phyloP scores from a whole-genome alignment of 23 tunicate species.

The Botrylloides violaceus region DNA sequence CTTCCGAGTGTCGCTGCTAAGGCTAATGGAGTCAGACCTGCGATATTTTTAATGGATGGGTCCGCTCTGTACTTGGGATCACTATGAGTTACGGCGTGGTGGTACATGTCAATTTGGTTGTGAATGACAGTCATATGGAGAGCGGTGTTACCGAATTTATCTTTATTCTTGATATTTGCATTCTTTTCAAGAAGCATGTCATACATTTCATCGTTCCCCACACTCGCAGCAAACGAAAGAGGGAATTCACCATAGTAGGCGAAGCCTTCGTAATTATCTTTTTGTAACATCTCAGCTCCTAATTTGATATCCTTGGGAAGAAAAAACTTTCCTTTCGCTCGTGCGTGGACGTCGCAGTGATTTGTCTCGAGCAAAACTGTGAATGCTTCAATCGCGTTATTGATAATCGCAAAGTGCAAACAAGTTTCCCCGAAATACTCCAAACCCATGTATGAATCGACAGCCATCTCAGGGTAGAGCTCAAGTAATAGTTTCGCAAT shows the following conservation, averaged over 20 bases:
- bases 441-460: conserved; percentile 61
- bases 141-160: conserved; percentile 63
- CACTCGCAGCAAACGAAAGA: conserved; percentile 82
- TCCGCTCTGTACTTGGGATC: conserved; percentile 16
- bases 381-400: conserved; percentile 55
- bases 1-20: conserved; percentile 77
- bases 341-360: conserved; percentile 45
- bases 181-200: conserved; percentile 49
- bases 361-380: conserved; percentile 45
- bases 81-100: conserved; percentile 53
- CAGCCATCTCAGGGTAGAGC: conserved; percentile 59
- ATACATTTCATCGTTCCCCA: conserved; percentile 68
- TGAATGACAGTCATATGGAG: conserved; percentile 85
- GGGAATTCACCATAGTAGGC: conserved; percentile 93
- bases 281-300: conserved; percentile 57
- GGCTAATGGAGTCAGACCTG: conserved; percentile 60
- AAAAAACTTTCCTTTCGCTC: conserved; percentile 85
- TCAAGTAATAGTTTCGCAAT: conserved; percentile 56
- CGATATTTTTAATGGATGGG: conserved; percentile 36
- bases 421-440: conserved; percentile 87
- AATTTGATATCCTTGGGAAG: conserved; percentile 72
- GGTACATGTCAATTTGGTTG: conserved; percentile 76
- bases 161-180: conserved; percentile 36
- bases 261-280: conserved; percentile 69
- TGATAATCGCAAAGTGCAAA: conserved; percentile 79